Percentiles rank a stretch among this genome's conserved stretches.
phyloP scores from a whole-genome alignment of 2,113 vertebrate genomes.

The Pitta sordida region DNA sequence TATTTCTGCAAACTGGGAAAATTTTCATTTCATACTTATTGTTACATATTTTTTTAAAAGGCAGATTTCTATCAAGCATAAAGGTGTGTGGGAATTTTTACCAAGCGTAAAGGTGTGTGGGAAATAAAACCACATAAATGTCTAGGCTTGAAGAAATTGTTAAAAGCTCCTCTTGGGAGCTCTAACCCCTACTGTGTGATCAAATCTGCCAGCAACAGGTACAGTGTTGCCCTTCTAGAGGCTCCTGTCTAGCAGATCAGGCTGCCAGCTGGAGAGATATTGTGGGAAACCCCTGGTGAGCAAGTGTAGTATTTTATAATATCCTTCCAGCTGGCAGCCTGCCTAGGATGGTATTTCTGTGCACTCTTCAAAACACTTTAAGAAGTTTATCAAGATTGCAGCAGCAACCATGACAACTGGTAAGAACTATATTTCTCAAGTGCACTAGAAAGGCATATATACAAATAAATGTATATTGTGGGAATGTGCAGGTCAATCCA shows the following conservation, averaged over 20 bases:
- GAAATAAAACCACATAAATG: not conserved
- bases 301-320: conserved; percentile 24
- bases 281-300: conserved; percentile 54
- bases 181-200: not conserved
- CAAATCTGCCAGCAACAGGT: conserved; percentile 29
- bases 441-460: not conserved
- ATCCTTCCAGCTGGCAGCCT: conserved; percentile 46
- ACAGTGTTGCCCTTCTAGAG: not conserved
- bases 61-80: not conserved
- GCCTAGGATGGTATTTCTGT: conserved; percentile 35
- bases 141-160: not conserved
- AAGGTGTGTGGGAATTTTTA: not conserved
- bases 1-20: not conserved
- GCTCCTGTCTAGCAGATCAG: not conserved
- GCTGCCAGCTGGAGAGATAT: conserved; percentile 39
- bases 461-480: conserved; percentile 12
- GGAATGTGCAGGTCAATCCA: not conserved
- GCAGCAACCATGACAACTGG: conserved; percentile 53
- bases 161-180: not conserved
- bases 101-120: not conserved
- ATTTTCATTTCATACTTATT: not conserved
- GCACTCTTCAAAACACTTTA: conserved; percentile 24
- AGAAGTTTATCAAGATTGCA: conserved; percentile 53
- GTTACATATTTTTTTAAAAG: not conserved
- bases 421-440: not conserved